Evolutionary conservation across 2,113 vertebrate genomes (phyloP), one percentile per base, ranked within the genome.

Genomic region (Cyprinodon tularosa): DNA sequence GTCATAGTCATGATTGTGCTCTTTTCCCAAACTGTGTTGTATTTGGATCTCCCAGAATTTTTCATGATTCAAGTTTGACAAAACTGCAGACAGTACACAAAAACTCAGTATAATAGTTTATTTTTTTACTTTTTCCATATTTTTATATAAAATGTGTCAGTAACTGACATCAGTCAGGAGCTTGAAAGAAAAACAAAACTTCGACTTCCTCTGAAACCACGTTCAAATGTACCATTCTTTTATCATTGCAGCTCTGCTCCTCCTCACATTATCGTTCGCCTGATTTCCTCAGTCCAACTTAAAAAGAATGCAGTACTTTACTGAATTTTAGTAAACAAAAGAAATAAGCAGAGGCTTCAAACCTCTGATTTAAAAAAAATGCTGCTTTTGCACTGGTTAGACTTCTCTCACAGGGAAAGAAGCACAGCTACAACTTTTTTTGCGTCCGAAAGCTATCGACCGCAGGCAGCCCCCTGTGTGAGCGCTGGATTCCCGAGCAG

Each of bases 301-400:
- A 77, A 91, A 87, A 83, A 88, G 80, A 92, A 93, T 85, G 90
- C 91, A 93, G 93, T 89, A 92, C 89, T 88, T 87, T 75, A 85
- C 86, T 90, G 86, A 84, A 92, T 93, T 94, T 94, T 90, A 93
- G 90, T 92, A 89, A 94, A 94, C 91, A 93, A 90, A 89, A 84
- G 74, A 80, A 88, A 67, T 77, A 91, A 92, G 86, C 83, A 87
- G 71, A 91, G 81, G 80, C 90, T 90, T 93, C 84, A 93, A 88
- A 89, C 93, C 94, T 88, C 93, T 91, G 91, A 62, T 84, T 42
- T 90, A 90, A 15, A 91, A 68, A 15, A 75, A 92, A 95, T 93
- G 93, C 94, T 95, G 94, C 80, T 92, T 95, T 91, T 91, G 90
- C 90, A 93, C 91, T 90, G 81, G 90, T 93, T 94, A 92, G 90